Evolutionary conservation across 1,140 invertebrate genomes (phyloP).

Genomic region (Leptinotarsa lineolata): DNA sequence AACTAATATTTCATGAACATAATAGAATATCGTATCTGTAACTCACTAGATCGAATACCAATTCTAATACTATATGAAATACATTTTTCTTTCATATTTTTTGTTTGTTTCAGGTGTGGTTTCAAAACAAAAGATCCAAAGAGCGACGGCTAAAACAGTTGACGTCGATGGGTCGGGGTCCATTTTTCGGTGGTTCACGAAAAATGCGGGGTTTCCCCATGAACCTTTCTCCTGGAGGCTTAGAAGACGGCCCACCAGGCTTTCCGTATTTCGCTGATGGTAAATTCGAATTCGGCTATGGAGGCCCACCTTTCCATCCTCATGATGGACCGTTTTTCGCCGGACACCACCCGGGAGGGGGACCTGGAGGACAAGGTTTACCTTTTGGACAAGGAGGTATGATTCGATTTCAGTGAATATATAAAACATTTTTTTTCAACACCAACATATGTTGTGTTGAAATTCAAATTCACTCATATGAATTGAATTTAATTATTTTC

Average conservation of each 20-base stretch:
- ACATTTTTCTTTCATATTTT: not conserved
- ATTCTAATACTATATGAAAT: not conserved
- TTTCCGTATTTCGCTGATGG: conserved; percentile 87
- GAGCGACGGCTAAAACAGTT: conserved; percentile 91
- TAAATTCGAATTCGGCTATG: conserved; percentile 89
- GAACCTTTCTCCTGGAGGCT: conserved; percentile 82
- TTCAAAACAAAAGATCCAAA: conserved; percentile 98
- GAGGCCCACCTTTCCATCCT: conserved; percentile 81
- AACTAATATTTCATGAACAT: no score
- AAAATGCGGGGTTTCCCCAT: conserved; percentile 90
- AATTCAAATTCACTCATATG: no score
- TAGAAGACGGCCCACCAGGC: conserved; percentile 78
- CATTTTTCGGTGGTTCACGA: conserved; percentile 85
- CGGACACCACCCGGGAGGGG: conserved; percentile 75
- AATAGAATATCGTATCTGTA: not conserved
- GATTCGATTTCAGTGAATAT: not conserved
- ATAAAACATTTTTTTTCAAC: no score
- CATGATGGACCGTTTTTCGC: conserved; percentile 85
- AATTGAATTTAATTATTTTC: no score
- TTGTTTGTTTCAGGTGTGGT: conserved; percentile 85
- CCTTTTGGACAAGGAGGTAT: conserved; percentile 74
- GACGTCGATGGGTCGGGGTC: conserved; percentile 88
- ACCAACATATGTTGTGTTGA: no score
- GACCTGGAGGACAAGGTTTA: conserved; percentile 71
- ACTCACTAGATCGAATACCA: not conserved